A percentile compares a stretch with the other conserved stretches of the same genome.
These are phyloP conservation scores for Rhinoderma darwinii DNA, from an alignment of 2,113 vertebrate species.

Conservation along the genomic window DNA sequence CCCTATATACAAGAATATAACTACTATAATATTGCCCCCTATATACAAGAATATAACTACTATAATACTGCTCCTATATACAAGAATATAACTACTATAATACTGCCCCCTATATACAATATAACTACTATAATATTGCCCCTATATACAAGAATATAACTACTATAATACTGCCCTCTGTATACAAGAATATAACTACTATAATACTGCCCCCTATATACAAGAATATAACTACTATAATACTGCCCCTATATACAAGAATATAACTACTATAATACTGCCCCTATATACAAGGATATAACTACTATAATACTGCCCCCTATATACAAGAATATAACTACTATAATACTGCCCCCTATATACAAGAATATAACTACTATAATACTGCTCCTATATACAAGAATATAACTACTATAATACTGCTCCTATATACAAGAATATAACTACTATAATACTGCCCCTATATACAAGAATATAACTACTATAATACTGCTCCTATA, in stretches of 20 bases:
- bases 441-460: not conserved
- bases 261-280: too few relatives aligned
- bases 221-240: conserved; percentile 11
- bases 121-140: not conserved
- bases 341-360: not conserved
- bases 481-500: not conserved
- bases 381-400: too few relatives aligned
- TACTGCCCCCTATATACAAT: not conserved
- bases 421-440: not conserved
- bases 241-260: not conserved
- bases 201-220: conserved; percentile 1
- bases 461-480: conserved; percentile 1
- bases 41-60: not conserved
- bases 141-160: conserved; percentile 6
- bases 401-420: too few relatives aligned
- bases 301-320: not conserved
- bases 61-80: not conserved
- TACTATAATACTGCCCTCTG: not conserved
- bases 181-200: conserved; percentile 7
- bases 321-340: conserved; percentile 3
- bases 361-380: too few relatives aligned
- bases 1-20: conserved; percentile 13
- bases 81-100: conserved; percentile 8
- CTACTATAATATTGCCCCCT: not conserved
- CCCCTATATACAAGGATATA: too few relatives aligned